Evolutionary conservation across 1,140 invertebrate genomes (phyloP), one percentile per base, ranked within the genome.

Genomic region (Atta cephalotes): DNA sequence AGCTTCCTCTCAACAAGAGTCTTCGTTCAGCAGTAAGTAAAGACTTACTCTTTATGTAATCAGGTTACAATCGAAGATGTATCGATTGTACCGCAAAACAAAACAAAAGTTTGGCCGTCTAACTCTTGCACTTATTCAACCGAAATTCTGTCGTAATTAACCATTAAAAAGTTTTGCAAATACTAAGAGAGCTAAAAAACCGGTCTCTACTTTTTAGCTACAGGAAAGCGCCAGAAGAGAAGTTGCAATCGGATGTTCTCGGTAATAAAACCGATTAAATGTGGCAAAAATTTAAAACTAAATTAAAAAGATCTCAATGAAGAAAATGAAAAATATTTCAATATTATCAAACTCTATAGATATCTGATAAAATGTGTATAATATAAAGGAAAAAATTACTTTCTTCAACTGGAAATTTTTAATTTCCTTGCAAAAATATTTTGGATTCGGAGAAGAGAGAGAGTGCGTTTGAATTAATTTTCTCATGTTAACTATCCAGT

Each of bases 141-240:
- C 31, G 21, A 51, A 81, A 81, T 58, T n/a, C 78, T 14, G 77
- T 80, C 63, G 51, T 81, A 81, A 81, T 71, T 71, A 68, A 80
- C 31, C 49, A 56, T 68, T 80, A 71, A 81, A 71, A 81, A 81
- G 79, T 81, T 81, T 71, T 18, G 16, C 51, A 5, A 60, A 4
- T 35, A 16, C 65, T 45, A 16, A 81, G 9, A 51, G 21, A 81
- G 58, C 39, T 51, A 21, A 63, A 39, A 81, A 71, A 81, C 31
- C 58, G 35, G 35, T 71, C 51, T 28, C 16, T 25, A 39, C 31
- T 56, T 71, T 71, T 71, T 66, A 21, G 25, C 25, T 25, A 71
- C 51, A n/a, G 28, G 35, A 58, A 81, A 56, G 16, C 31, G 14
- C 63, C 66, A 21, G 49, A 18, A 53, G 49, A 25, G 14, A 56